phyloP scores from a whole-genome alignment of 2,797 vertebrate genomes.

The Lagorchestes hirsutus region DNA sequence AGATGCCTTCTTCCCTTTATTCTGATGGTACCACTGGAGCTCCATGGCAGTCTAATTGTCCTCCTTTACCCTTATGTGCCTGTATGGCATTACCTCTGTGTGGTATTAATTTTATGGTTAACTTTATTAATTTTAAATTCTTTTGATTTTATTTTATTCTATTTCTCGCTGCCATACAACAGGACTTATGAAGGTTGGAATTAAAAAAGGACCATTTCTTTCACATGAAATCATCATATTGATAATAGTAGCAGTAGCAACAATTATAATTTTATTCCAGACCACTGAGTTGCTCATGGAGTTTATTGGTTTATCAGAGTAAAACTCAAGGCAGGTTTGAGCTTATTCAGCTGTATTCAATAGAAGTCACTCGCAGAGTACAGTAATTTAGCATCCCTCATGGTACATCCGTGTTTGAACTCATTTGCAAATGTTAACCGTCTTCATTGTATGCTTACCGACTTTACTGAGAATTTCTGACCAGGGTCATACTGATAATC shows the following conservation, averaged over 20 bases:
- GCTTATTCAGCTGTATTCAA: neutral
- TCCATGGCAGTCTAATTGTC: neutral
- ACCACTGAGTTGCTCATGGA: neutral
- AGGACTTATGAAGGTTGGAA: neutral
- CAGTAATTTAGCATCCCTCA: neutral
- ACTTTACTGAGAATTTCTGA: neutral
- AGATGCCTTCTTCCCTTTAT: neutral
- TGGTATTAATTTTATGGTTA: neutral
- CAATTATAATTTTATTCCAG: neutral
- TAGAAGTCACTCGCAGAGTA: neutral
- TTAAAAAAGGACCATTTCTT: neutral
- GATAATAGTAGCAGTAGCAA: neutral
- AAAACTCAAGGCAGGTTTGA: neutral
- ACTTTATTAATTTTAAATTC: neutral
- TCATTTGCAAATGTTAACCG: slow-evolving; percentile 21
- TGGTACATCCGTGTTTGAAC: slow-evolving; percentile 37
- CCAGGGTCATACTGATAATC: neutral
- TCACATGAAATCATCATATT: neutral
- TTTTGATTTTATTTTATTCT: neutral
- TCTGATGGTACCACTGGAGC: neutral
- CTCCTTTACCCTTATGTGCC: neutral
- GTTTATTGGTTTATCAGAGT: slow-evolving; percentile 9
- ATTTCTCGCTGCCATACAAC: neutral
- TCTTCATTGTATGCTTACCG: neutral
- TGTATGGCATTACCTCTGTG: neutral